A percentile compares a stretch with the other conserved stretches of the same genome.
These are phyloP conservation scores for Hirudinaria manillensis DNA, from an alignment of 2,888 invertebrate species.

Conservation along the genomic window DNA sequence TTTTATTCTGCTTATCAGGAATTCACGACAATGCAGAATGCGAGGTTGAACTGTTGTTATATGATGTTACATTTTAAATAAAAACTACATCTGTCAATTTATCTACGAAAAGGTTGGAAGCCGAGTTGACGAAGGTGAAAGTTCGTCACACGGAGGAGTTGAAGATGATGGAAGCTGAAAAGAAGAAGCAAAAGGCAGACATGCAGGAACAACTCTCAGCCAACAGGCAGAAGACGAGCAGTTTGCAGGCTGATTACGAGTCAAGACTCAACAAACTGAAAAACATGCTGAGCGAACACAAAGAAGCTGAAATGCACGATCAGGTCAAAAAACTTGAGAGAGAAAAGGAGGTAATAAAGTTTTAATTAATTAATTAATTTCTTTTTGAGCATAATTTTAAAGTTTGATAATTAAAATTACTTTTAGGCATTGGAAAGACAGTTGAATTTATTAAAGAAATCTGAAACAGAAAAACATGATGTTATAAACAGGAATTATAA, in stretches of 20 bases:
- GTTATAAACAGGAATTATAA: constrained; percentile 12
- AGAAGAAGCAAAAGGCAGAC: constrained; percentile 44
- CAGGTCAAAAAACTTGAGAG: constrained; percentile 9
- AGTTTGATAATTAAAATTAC: constrained; percentile 4
- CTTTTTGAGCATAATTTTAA: neutral
- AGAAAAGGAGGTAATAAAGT: constrained; percentile 8
- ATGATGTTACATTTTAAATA: neutral
- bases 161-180: constrained; percentile 44
- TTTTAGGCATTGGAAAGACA: neutral
- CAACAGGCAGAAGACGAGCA: constrained; percentile 42
- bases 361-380: neutral
- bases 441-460: neutral
- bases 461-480: neutral
- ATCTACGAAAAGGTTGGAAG: constrained; percentile 42
- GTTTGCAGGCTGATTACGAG: constrained; percentile 45
- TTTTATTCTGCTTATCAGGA: constrained; percentile 52
- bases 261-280: constrained; percentile 40
- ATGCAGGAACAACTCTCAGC: constrained; percentile 45
- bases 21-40: constrained; percentile 48
- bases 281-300: neutral
- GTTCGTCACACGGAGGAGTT: constrained; percentile 44
- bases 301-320: neutral
- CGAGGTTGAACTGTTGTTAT: constrained; percentile 38
- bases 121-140: constrained; percentile 44
- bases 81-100: no score